Conservation (phyloP, 2,888 invertebrate genomes). For the Clistopyga incitator region DNA sequence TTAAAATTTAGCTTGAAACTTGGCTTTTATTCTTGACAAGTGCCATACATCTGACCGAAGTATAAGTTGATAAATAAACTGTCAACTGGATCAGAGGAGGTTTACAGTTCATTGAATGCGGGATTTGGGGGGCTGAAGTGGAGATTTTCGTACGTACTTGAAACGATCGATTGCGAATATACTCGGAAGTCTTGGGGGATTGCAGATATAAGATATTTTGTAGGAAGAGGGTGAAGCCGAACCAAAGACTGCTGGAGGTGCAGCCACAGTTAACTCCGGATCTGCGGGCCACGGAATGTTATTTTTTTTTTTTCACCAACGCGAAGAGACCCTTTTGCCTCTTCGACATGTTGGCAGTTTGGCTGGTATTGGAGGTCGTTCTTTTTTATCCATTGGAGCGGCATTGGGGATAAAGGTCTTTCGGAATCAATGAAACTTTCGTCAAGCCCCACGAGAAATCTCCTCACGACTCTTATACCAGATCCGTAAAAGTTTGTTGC, state of each 20-base stretch:
- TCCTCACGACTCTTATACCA: slow-evolving; percentile 12
- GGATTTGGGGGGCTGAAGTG: not conserved
- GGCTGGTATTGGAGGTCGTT: not conserved
- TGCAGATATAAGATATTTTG: slow-evolving; percentile 13
- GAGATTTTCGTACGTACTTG: not conserved
- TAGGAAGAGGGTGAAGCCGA: not conserved
- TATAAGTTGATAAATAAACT: not conserved
- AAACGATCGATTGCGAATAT: slow-evolving; percentile 5
- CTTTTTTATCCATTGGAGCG: slow-evolving; percentile 1
- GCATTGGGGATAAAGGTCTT: slow-evolving; percentile 11
- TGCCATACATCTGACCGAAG: not conserved
- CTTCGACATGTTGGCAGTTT: slow-evolving; percentile 5
- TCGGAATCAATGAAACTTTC: slow-evolving; percentile 46
- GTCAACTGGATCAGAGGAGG: not conserved
- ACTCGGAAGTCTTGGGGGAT: slow-evolving; percentile 7
- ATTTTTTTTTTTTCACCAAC: slow-evolving; percentile 16
- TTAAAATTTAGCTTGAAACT: not conserved
- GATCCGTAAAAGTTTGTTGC: slow-evolving; percentile 49
- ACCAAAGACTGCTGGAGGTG: slow-evolving; percentile 1
- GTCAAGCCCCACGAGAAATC: slow-evolving; percentile 35
- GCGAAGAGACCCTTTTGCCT: slow-evolving; percentile 2
- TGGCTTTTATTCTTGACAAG: not conserved
- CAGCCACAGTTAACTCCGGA: not conserved
- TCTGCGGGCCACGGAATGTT: not conserved
- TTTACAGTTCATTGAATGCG: not conserved